Conservation (phyloP, 2,888 invertebrate species). For the Disparrhopalites patrizii region DNA sequence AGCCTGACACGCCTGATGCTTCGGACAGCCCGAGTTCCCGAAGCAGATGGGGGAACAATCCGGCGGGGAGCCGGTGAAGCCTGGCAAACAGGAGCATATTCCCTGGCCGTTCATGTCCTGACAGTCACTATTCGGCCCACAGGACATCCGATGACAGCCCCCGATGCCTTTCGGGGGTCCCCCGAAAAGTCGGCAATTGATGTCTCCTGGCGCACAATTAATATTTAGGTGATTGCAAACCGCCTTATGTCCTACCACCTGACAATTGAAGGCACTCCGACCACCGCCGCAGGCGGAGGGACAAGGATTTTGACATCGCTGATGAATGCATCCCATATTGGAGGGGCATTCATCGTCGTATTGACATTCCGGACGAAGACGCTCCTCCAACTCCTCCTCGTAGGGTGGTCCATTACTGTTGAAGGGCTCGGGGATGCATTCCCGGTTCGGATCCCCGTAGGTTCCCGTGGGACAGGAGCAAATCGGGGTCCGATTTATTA, state of each 20-base stretch:
- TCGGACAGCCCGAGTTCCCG: slow-evolving; percentile 46
- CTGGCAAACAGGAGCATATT: slow-evolving; percentile 71
- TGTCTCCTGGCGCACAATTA: slow-evolving; percentile 14
- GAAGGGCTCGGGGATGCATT: slow-evolving; percentile 63
- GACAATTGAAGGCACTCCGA: background rate
- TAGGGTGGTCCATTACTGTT: background rate
- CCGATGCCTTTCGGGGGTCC: background rate
- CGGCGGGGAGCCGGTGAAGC: slow-evolving; percentile 77
- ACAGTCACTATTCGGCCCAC: slow-evolving; percentile 64
- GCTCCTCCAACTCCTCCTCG: slow-evolving; percentile 53
- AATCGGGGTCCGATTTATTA: slow-evolving; percentile 75
- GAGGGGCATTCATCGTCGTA: slow-evolving; percentile 71
- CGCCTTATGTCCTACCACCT: slow-evolving; percentile 9
- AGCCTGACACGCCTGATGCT: slow-evolving; percentile 50
- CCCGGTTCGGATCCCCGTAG: slow-evolving; percentile 72
- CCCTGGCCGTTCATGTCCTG: slow-evolving; percentile 61
- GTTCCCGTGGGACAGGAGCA: slow-evolving; percentile 85
- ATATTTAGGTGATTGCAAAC: slow-evolving; percentile 1
- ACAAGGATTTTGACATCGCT: slow-evolving; percentile 75
- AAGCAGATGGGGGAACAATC: slow-evolving; percentile 72
- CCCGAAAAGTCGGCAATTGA: background rate
- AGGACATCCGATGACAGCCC: slow-evolving; percentile 48
- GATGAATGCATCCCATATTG: slow-evolving; percentile 72
- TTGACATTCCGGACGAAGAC: slow-evolving; percentile 69
- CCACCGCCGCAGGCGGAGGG: slow-evolving; percentile 54